phyloP scores from a whole-genome alignment of 1,140 invertebrate genomes.

The Pogonus chalceus region DNA sequence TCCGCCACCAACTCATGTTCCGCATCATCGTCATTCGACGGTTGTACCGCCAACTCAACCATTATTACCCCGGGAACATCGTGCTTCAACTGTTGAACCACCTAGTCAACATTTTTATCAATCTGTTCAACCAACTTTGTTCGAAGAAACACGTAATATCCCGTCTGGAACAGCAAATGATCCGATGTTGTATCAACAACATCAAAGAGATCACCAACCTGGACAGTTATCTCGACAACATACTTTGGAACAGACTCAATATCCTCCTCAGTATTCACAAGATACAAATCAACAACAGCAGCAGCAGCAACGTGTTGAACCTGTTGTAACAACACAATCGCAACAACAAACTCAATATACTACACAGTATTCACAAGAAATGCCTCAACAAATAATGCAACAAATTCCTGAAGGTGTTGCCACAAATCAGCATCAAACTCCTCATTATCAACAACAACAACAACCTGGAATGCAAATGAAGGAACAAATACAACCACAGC shows the following conservation, averaged over 20 bases:
- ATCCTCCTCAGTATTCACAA: background rate
- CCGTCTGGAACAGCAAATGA: background rate
- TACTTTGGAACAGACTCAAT: constrained; percentile 6
- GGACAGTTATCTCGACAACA: constrained; percentile 11
- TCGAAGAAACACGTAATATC: background rate
- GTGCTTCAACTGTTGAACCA: constrained; percentile 3
- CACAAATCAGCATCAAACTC: no score
- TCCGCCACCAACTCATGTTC: constrained; percentile 20
- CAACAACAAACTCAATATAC: no score
- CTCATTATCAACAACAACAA: constrained; percentile 16
- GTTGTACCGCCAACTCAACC: constrained; percentile 17
- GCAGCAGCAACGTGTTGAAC: constrained; percentile 1
- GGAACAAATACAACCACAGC: background rate
- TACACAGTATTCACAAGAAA: constrained; percentile 7
- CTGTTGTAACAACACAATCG: no score
- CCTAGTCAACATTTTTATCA: background rate
- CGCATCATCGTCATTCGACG: constrained; percentile 31
- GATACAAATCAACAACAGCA: constrained; percentile 12
- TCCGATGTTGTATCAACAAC: background rate
- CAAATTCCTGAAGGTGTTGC: background rate
- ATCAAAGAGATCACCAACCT: background rate
- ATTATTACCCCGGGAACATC: constrained; percentile 13
- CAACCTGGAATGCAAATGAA: constrained; percentile 12
- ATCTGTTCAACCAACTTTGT: background rate
- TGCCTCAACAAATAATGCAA: constrained; percentile 7